Percentiles rank a stretch among this genome's conserved stretches.
Evolutionary conservation across 2,797 vertebrate species (phyloP).

Genomic region (Erithacus rubecula): DNA sequence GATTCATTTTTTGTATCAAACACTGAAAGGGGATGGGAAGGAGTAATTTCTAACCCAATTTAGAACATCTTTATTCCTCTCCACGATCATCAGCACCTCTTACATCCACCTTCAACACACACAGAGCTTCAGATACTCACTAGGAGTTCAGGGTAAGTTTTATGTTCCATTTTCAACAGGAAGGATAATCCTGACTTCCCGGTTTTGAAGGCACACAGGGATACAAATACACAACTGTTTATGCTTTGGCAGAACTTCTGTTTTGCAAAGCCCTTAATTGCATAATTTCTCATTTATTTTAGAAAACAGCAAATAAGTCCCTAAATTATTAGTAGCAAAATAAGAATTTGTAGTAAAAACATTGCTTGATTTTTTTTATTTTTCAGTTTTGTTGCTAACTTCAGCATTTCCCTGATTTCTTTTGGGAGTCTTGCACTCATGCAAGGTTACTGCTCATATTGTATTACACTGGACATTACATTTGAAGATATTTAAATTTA

Average conservation of each 20-base stretch:
- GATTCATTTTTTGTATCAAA: neutral
- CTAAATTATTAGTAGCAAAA: neutral
- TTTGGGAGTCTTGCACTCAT: neutral
- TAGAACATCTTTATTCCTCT: neutral
- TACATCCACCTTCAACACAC: rapidly evolving
- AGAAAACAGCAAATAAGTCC: neutral
- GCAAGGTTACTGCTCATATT: neutral
- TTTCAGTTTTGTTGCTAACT: neutral
- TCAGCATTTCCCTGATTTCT: neutral
- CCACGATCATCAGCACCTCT: neutral
- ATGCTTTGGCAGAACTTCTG: neutral
- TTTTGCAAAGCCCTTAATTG: neutral
- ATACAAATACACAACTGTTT: neutral
- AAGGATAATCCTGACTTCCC: neutral
- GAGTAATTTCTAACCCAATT: neutral
- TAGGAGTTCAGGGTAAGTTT: neutral
- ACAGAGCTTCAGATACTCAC: neutral
- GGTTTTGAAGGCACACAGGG: neutral
- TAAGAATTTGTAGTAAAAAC: neutral
- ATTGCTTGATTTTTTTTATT: neutral
- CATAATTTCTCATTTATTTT: neutral
- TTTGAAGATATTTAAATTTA: neutral
- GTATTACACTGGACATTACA: neutral
- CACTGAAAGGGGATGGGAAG: neutral
- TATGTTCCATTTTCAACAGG: neutral